Evolutionary conservation across 2,888 invertebrate genomes (phyloP).

Genomic region (Seira musarum): DNA sequence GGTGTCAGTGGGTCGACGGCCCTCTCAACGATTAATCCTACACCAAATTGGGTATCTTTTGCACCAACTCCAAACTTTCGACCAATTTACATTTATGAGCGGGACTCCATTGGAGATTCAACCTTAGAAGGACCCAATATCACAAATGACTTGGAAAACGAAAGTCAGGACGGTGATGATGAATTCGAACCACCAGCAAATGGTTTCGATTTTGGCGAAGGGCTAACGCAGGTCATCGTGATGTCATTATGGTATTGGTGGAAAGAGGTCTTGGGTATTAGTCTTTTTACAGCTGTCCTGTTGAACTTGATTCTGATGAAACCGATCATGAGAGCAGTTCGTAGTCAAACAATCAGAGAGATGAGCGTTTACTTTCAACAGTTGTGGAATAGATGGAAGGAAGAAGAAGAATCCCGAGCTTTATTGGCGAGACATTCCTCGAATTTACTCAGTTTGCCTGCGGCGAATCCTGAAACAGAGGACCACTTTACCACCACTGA

Average conservation of each 20-base stretch:
- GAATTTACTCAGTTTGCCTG: slow-evolving; percentile 31
- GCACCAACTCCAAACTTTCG: slow-evolving; percentile 43
- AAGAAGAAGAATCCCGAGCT: slow-evolving; percentile 55
- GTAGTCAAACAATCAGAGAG: slow-evolving; percentile 65
- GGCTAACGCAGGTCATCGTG: slow-evolving; percentile 77
- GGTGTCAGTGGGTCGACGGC: slow-evolving; percentile 50
- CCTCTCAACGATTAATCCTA: slow-evolving; percentile 34
- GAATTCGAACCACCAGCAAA: slow-evolving; percentile 72
- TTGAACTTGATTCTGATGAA: slow-evolving; percentile 67
- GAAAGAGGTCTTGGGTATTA: slow-evolving; percentile 86
- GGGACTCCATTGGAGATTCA: slow-evolving; percentile 67
- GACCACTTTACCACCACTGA: background rate
- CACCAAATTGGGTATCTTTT: slow-evolving; percentile 47
- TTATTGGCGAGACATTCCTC: slow-evolving; percentile 40
- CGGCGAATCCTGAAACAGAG: background rate
- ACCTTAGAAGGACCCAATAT: slow-evolving; percentile 35
- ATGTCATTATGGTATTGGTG: slow-evolving; percentile 87
- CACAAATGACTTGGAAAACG: slow-evolving; percentile 3
- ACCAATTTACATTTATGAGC: slow-evolving; percentile 84
- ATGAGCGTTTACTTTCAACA: slow-evolving; percentile 63
- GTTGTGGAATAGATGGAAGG: slow-evolving; percentile 57
- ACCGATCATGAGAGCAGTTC: slow-evolving; percentile 65
- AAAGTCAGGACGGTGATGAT: slow-evolving; percentile 57
- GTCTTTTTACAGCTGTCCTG: slow-evolving; percentile 78
- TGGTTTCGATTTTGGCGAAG: slow-evolving; percentile 71